Base-by-base conservation (phyloP, 2,888 invertebrate species). In the Latrodectus elegans region DNA sequence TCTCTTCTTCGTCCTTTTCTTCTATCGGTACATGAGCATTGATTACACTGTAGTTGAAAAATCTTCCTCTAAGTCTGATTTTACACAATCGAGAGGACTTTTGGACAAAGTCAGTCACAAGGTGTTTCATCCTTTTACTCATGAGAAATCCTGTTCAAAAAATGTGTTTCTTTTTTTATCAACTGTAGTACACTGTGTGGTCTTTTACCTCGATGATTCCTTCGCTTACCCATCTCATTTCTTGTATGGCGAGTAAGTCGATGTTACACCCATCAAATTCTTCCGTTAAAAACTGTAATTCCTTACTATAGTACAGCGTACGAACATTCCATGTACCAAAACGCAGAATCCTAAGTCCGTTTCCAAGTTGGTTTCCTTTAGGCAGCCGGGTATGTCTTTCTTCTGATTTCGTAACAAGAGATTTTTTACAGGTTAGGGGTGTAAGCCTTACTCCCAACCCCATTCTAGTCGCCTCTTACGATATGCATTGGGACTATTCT, bases 311-410 rank as follows among this genome's bases (percentile, higher is more conserved):
- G 2, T 2, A 55, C 55, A 1, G 55, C 1, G 55, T 55, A 1
- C 55, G 55, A 55, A 55, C 55, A 55, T 55, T 55, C 55, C 55
- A 55, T 55, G 55, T 55, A 55, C 1, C 55, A 55, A 55, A 12
- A 55, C 2, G 1, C 55, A 55, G 55, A 51, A 49, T 51, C 72
- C 52, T 72, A 51, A 72, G 15, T 72, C 8, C 38, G 15, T 49
- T 52, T 72, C 52, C 52, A 72, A n/a, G 72, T 72, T 52, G 8
- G 51, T 51, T 72, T 72, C 72, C 72, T 72, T 72, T 72, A 52
- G 72, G 72, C 72, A 51, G 52, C 51, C 72, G 17, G 52, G 72
- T 72, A 71, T 1, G 9, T 67, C 1, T 22, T 67, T 4, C 4
- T n/a, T n/a, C n/a, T 15, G 67, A n/a, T 26, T 70, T 70, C 38